Conservation (phyloP, 2,797 vertebrate genomes). For the Sebastes reedi region DNA sequence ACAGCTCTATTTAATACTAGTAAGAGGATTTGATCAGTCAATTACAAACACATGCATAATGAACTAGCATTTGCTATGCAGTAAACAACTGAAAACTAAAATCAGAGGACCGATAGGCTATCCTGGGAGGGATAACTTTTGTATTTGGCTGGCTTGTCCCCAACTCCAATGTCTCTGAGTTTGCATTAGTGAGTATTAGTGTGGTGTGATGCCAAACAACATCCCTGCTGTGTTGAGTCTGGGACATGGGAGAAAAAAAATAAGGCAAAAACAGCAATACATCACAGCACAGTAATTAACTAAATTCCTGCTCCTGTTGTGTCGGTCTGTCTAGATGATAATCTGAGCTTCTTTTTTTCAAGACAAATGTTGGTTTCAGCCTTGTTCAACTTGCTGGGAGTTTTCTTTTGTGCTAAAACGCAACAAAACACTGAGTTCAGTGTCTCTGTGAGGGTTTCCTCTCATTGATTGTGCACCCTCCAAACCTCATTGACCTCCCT, state of each 20-base stretch:
- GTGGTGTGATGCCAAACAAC: conserved; percentile 2
- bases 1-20: neutral
- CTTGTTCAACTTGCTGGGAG: neutral
- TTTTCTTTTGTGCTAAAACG: neutral
- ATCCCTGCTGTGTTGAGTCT: neutral
- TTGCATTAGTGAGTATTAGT: neutral
- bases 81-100: neutral
- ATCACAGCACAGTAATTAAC: conserved; percentile 6
- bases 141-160: neutral
- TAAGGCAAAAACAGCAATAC: neutral
- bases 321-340: neutral
- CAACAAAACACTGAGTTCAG: conserved; percentile 1
- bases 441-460: neutral
- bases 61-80: neutral
- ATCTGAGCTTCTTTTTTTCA: neutral
- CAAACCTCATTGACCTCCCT: neutral
- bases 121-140: neutral
- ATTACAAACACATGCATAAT: neutral
- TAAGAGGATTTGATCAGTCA: neutral
- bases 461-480: neutral
- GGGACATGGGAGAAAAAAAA: neutral
- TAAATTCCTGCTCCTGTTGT: neutral
- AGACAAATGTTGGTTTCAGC: neutral
- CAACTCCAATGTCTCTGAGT: neutral
- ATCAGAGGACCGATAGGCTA: neutral